Percentiles rank a stretch among this genome's conserved stretches.
phyloP scores from a whole-genome alignment of 2,888 invertebrate genomes.

The Hyles lineata region DNA sequence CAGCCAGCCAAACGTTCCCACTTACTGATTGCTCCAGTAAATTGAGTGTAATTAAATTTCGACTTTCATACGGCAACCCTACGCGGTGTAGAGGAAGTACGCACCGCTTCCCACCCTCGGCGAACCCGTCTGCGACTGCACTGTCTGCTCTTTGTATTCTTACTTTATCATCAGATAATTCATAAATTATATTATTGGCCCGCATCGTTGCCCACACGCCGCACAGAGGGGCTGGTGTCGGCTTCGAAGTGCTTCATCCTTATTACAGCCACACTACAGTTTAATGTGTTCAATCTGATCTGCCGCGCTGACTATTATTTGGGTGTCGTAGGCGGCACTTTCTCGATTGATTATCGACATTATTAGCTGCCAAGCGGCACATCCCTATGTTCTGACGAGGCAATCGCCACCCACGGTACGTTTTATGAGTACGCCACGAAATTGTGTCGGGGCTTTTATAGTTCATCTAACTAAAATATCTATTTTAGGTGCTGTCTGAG shows the following conservation, averaged over 20 bases:
- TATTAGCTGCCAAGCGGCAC: slow-evolving; percentile 56
- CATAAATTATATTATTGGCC: slow-evolving; percentile 59
- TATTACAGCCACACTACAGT: slow-evolving; percentile 38
- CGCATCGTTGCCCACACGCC: slow-evolving; percentile 48
- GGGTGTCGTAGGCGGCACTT: slow-evolving; percentile 59
- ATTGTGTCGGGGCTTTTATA: slow-evolving; percentile 48
- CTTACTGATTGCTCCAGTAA: slow-evolving; percentile 62
- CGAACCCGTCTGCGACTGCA: slow-evolving; percentile 31
- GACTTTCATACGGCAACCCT: slow-evolving; percentile 52
- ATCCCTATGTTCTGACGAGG: slow-evolving; percentile 41
- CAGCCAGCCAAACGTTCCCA: slow-evolving; percentile 59
- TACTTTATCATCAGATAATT: slow-evolving; percentile 57
- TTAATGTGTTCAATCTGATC: slow-evolving; percentile 42
- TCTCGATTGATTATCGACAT: slow-evolving; percentile 69
- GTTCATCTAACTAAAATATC: slow-evolving; percentile 52
- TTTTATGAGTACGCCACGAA: slow-evolving; percentile 43
- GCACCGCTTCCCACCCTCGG: slow-evolving; percentile 62
- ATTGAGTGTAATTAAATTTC: slow-evolving; percentile 66
- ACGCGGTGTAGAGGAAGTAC: slow-evolving; percentile 56
- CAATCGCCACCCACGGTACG: slow-evolving; percentile 45
- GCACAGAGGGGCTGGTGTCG: slow-evolving; percentile 44
- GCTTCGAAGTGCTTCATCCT: background rate
- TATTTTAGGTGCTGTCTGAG: slow-evolving; percentile 49
- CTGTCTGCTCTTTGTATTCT: slow-evolving; percentile 40
- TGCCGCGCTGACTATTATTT: slow-evolving; percentile 47